Percentiles rank a stretch among this genome's conserved stretches.
phyloP scores from a whole-genome alignment of 2,888 invertebrate species.

The Tenthredo livida region DNA sequence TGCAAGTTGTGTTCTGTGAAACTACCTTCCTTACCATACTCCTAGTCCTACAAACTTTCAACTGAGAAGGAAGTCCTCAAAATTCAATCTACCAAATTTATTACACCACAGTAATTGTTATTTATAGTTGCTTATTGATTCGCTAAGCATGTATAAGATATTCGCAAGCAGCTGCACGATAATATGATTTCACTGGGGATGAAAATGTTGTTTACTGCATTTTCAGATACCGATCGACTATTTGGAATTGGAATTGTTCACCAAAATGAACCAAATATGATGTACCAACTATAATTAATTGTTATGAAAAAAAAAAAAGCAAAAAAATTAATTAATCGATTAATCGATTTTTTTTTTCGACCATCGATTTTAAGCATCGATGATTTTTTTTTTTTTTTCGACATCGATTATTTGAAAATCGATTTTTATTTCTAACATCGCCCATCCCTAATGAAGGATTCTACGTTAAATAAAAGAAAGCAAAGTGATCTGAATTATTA shows the following conservation, averaged over 20 bases:
- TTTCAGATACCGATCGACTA: slow-evolving; percentile 1
- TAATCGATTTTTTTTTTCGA: neutral
- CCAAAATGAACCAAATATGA: neutral
- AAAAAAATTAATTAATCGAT: neutral
- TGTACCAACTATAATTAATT: neutral
- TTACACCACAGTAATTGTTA: neutral
- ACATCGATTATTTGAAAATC: neutral
- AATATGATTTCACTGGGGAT: neutral
- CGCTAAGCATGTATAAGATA: neutral
- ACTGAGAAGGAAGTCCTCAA: neutral
- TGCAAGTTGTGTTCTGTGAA: neutral
- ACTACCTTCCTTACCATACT: neutral
- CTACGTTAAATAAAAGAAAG: no score
- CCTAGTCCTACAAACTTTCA: neutral
- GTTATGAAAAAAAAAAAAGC: neutral
- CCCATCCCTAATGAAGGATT: slow-evolving; percentile 4
- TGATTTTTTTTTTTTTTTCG: neutral
- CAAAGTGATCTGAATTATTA: no score
- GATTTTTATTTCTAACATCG: slow-evolving; percentile 8
- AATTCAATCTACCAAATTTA: neutral
- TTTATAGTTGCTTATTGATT: neutral
- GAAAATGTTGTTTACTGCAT: neutral
- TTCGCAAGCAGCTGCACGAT: neutral
- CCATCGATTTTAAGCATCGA: neutral
- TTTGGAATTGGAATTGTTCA: neutral